Conservation (phyloP, 2,888 invertebrate genomes). For the Zele albiditarsus region DNA sequence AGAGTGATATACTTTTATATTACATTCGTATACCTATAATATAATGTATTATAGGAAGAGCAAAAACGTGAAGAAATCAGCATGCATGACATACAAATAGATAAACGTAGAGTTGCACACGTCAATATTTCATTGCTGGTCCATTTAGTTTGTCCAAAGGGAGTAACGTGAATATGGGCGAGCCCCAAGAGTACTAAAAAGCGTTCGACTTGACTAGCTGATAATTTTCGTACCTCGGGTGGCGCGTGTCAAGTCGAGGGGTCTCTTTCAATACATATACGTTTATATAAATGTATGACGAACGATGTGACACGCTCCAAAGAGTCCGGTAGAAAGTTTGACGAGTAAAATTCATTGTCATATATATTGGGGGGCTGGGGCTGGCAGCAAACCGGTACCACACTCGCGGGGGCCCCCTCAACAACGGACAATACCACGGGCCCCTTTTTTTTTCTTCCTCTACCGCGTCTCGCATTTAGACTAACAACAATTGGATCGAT, state of each 20-base stretch:
- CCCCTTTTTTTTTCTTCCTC: constrained; percentile 4
- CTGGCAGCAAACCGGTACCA: constrained; percentile 35
- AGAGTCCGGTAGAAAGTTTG: constrained; percentile 14
- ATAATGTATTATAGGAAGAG: too few species aligned
- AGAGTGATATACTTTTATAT: too few species aligned
- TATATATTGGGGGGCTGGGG: constrained; percentile 42
- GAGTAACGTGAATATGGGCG: neutral
- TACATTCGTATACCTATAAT: too few species aligned
- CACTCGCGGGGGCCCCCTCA: constrained; percentile 35
- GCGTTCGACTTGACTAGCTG: constrained; percentile 55
- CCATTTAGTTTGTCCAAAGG: constrained; percentile 47
- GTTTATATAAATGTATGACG: constrained; percentile 27
- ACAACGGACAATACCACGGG: constrained; percentile 23
- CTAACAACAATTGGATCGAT: constrained; percentile 37
- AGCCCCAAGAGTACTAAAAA: constrained; percentile 45
- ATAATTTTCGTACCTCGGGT: constrained; percentile 55
- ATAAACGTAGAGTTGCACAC: constrained; percentile 33
- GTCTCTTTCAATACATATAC: constrained; percentile 11
- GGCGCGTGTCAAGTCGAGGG: constrained; percentile 47
- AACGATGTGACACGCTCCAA: constrained; percentile 50
- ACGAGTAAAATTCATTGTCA: constrained; percentile 20
- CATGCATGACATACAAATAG: constrained; percentile 30
- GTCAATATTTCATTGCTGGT: constrained; percentile 55
- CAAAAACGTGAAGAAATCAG: neutral
- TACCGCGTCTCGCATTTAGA: constrained; percentile 14